Percentiles rank a stretch among this genome's conserved stretches.
These are phyloP conservation scores for Poeciliopsis gracilis DNA, from an alignment of 2,797 vertebrate species.

Conservation along the genomic window DNA sequence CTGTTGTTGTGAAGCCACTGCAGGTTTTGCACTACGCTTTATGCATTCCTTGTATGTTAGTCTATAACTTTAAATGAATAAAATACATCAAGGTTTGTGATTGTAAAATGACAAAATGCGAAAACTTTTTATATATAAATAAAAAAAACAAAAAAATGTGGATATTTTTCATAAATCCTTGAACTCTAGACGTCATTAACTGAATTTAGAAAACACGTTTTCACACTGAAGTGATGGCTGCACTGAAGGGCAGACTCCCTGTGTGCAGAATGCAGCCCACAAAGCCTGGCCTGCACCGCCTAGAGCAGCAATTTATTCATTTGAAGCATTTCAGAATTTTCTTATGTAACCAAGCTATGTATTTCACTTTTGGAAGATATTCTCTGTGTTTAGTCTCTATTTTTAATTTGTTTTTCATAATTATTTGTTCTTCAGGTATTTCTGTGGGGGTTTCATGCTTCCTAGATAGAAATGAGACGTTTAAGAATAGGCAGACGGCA, in stretches of 20 bases:
- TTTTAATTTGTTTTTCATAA: constrained; percentile 19
- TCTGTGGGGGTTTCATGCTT: not conserved
- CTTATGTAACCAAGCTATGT: constrained; percentile 47
- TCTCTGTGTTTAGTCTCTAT: not conserved
- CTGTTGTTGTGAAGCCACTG: not conserved
- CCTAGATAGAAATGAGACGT: not conserved
- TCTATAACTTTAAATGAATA: too few relatives aligned
- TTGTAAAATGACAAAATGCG: not conserved
- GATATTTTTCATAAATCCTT: not conserved
- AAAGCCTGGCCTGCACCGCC: constrained; percentile 33
- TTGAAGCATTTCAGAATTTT: constrained; percentile 45
- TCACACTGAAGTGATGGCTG: constrained; percentile 21
- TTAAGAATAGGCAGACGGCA: not conserved
- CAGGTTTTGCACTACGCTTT: too few relatives aligned
- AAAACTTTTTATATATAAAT: not conserved
- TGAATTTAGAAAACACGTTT: constrained; percentile 10
- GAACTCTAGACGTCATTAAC: constrained; percentile 19
- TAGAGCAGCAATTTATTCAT: constrained; percentile 47
- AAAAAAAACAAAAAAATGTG: not conserved
- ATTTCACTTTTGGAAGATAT: not conserved
- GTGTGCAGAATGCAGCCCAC: constrained; percentile 30
- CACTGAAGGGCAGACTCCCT: constrained; percentile 22
- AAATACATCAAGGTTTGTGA: not conserved
- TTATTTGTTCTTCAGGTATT: constrained; percentile 1
- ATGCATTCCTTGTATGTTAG: not conserved